Evolutionary conservation across 2,888 invertebrate species (phyloP).

Genomic region (Catotricha subobsoleta): DNA sequence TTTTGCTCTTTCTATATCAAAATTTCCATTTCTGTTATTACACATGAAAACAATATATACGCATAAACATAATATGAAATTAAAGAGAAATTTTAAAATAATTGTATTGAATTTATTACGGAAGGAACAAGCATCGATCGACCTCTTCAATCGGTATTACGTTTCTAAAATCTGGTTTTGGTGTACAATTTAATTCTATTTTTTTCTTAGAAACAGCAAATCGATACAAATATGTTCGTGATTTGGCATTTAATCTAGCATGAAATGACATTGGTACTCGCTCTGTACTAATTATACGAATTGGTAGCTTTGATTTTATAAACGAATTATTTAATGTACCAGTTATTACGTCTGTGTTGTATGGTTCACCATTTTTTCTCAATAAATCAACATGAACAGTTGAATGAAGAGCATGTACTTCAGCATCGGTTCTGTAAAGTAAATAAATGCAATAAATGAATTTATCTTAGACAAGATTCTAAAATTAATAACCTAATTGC

Average conservation of each 20-base stretch:
- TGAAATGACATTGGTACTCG: constrained; percentile 48
- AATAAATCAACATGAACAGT: constrained; percentile 55
- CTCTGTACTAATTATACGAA: constrained; percentile 35
- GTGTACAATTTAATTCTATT: too few relatives aligned
- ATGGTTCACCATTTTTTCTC: constrained; percentile 26
- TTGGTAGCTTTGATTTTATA: constrained; percentile 32
- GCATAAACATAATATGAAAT: too few relatives aligned
- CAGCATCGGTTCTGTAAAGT: constrained; percentile 53
- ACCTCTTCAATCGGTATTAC: constrained; percentile 48
- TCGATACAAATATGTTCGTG: constrained; percentile 58
- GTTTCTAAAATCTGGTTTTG: not conserved
- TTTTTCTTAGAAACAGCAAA: constrained; percentile 38
- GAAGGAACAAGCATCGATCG: constrained; percentile 39
- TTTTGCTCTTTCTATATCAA: constrained; percentile 44
- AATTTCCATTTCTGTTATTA: constrained; percentile 33
- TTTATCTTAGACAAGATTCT: too few relatives aligned
- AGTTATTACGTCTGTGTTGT: constrained; percentile 33
- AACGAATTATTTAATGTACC: constrained; percentile 45
- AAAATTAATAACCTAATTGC: too few relatives aligned
- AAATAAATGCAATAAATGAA: too few relatives aligned
- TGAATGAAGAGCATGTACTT: constrained; percentile 61
- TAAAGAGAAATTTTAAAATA: constrained; percentile 7
- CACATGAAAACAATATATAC: too few relatives aligned
- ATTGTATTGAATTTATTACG: constrained; percentile 30
- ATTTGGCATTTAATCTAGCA: constrained; percentile 43